Evolutionary conservation across 2,797 vertebrate genomes (phyloP), one percentile per base, ranked within the genome.

Genomic region (Halcyon smyrnensis): DNA sequence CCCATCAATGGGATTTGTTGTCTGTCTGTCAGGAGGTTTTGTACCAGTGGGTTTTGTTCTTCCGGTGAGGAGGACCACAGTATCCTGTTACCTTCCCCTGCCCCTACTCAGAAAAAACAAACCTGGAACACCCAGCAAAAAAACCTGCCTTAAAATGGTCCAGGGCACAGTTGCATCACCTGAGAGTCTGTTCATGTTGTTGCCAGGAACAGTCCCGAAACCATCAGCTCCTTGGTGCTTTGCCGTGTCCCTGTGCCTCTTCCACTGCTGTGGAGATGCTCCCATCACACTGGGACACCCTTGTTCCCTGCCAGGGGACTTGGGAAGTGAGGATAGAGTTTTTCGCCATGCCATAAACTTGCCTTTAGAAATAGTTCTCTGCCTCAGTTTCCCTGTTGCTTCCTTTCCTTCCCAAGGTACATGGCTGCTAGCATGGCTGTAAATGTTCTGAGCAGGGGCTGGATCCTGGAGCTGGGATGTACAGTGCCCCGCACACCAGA

Each of bases 331-430:
- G 24, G 17, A 36, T 0, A 15, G 36, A 74, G 24, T 4, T 23
- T 28, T 76, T n/a, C 84, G 63, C 67, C 34, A 23, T 60, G 18
- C 54, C 57, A 51, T 5, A 57, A 57, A 5, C 9, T 7, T 27
- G 18, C n/a, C 27, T 62, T 41, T 39, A 63, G 25, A 48, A 80
- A 41, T 3, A 20, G 14, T 13, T 30, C 6, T 12, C 21, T 80
- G 71, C 64, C 93, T 92, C 86, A 69, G 64, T 96, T 95, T 96
- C 78, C 64, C 77, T 32, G 11, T n/a, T 51, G 17, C 18, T 13
- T 63, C 34, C 28, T 67, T 48, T 4, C 39, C 43, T 45, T 74
- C 41, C 39, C 7, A 0, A 2, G 2, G 13, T 19, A 15, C 7
- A 0, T 23, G 5, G 0, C 69, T 34, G 41, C 67, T 21, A 32